Percentiles rank a stretch among this genome's conserved stretches.
Conservation (phyloP, 2,113 vertebrate species). For the Corythaixoides concolor region DNA sequence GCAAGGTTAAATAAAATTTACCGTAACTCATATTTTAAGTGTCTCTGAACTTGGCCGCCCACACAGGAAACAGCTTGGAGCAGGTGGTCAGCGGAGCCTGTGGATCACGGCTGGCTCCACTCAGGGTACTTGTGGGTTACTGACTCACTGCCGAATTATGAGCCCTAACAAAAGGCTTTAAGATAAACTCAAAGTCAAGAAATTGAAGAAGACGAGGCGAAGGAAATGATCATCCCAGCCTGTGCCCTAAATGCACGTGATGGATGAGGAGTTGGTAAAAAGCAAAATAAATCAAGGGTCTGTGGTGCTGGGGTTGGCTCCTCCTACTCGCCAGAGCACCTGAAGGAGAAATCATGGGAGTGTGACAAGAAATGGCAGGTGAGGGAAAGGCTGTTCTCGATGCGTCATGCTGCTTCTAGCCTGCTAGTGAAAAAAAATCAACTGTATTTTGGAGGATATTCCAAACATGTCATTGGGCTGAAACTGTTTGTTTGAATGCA, state of each 20-base stretch:
- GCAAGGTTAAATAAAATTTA: slow-evolving; percentile 29
- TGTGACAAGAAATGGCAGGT: not conserved
- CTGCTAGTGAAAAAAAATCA: not conserved
- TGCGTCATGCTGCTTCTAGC: not conserved
- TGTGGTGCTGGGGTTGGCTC: not conserved
- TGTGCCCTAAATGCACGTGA: not conserved
- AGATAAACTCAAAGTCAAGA: slow-evolving; percentile 46
- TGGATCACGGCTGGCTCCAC: slow-evolving; percentile 61
- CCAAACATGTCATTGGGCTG: not conserved
- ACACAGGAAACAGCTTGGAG: slow-evolving; percentile 69
- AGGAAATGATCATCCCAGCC: not conserved
- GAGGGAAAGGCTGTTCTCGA: not conserved
- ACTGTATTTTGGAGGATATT: not conserved
- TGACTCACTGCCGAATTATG: slow-evolving; percentile 74
- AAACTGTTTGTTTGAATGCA: not conserved
- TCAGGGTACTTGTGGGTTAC: slow-evolving; percentile 66
- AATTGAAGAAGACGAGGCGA: slow-evolving; percentile 21
- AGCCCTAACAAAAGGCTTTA: slow-evolving; percentile 70
- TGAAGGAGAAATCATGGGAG: not conserved
- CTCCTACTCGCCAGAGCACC: not conserved
- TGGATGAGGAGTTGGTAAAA: not conserved
- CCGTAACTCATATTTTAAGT: not conserved
- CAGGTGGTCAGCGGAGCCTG: slow-evolving; percentile 73
- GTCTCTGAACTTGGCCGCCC: slow-evolving; percentile 54
- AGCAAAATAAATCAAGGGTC: not conserved